Conservation (phyloP, 2,797 vertebrate species). For the Epinephelus coioides region DNA sequence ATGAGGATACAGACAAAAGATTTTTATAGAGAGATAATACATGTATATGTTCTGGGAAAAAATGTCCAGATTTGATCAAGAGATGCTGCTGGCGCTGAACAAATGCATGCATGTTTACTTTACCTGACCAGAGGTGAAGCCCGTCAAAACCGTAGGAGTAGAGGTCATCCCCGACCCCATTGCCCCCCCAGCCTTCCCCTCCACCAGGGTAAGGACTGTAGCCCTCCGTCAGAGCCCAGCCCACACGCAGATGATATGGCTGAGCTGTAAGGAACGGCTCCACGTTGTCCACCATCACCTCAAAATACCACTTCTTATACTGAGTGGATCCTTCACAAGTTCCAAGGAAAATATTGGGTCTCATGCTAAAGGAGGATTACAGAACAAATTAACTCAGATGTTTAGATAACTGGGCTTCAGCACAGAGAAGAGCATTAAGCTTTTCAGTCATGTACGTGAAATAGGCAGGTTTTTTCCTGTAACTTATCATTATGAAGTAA, state of each 20-base stretch:
- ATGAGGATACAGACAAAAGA: not conserved
- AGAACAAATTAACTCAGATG: slow-evolving; percentile 19
- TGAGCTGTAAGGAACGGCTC: slow-evolving; percentile 90
- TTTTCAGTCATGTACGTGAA: not conserved
- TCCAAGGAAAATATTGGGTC: slow-evolving; percentile 95
- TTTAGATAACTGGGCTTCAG: not conserved
- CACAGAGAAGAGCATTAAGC: not conserved
- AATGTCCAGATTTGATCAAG: not conserved
- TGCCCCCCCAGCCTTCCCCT: slow-evolving; percentile 94
- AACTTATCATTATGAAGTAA: too few species aligned
- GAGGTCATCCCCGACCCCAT: slow-evolving; percentile 94
- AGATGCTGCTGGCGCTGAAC: too few species aligned
- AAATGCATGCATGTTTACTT: slow-evolving; percentile 9
- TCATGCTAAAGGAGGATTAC: slow-evolving; percentile 85
- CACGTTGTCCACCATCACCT: slow-evolving; percentile 93
- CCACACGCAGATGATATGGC: slow-evolving; percentile 90
- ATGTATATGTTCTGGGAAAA: not conserved
- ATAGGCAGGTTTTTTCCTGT: too few species aligned
- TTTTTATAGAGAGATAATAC: not conserved
- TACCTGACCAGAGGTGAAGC: slow-evolving; percentile 95
- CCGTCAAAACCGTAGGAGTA: slow-evolving; percentile 95
- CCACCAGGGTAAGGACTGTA: slow-evolving; percentile 96
- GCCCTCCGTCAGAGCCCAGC: slow-evolving; percentile 94
- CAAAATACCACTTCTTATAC: slow-evolving; percentile 96
- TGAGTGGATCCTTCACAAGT: slow-evolving; percentile 94